Evolutionary conservation across 2,797 vertebrate species (phyloP).

Genomic region (Coregonus sp.): DNA sequence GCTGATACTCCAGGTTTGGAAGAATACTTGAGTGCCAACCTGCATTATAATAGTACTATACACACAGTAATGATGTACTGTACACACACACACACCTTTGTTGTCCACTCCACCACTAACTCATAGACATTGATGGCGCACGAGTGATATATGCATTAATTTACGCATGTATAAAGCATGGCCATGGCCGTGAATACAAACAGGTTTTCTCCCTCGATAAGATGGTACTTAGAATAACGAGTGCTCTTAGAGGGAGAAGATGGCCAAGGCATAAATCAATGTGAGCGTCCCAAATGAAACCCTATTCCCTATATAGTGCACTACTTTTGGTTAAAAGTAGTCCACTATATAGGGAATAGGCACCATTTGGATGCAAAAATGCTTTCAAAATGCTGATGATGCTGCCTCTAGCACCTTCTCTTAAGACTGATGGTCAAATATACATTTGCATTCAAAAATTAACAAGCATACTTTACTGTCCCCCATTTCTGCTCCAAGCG

Average conservation of each 20-base stretch:
- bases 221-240: not conserved
- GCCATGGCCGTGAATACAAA: slow-evolving; percentile 8
- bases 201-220: slow-evolving; percentile 16
- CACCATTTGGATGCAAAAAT: no score
- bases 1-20: not conserved
- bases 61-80: not conserved
- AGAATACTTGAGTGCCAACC: not conserved
- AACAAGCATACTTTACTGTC: not conserved
- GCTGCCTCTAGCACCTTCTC: not conserved
- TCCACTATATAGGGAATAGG: not conserved
- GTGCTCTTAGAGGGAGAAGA: slow-evolving; percentile 30
- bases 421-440: not conserved
- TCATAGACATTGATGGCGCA: slow-evolving; percentile 29
- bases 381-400: not conserved
- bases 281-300: not conserved
- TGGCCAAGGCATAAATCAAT: slow-evolving; percentile 33
- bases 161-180: slow-evolving; percentile 18
- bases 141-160: slow-evolving; percentile 29
- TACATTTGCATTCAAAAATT: not conserved
- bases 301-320: not conserved
- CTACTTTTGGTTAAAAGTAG: not conserved
- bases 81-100: not conserved
- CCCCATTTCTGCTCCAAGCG: not conserved
- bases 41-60: not conserved
- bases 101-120: not conserved